phyloP scores from a whole-genome alignment of 2,888 invertebrate genomes.

The Digitonthophagus gazella region DNA sequence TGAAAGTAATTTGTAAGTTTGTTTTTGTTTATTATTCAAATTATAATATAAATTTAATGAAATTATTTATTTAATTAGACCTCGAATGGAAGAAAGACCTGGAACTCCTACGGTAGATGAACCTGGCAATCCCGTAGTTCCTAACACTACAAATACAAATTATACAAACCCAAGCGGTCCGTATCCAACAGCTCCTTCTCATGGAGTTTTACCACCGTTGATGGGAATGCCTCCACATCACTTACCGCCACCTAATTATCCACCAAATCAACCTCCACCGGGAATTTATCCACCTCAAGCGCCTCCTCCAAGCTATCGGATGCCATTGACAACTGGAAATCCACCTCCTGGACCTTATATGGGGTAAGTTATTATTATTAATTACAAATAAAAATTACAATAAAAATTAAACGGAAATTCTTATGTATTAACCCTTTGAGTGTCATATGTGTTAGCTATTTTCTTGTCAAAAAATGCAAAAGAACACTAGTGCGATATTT shows the following conservation, averaged over 20 bases:
- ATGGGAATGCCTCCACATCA: conserved; percentile 39
- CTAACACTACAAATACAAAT: conserved; percentile 11
- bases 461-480: too few species aligned
- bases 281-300: conserved; percentile 41
- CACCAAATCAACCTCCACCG: conserved; percentile 38
- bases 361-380: too few species aligned
- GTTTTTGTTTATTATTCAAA: background rate
- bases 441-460: too few species aligned
- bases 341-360: conserved; percentile 43
- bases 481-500: too few species aligned
- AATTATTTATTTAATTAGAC: conserved; percentile 21
- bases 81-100: conserved; percentile 59
- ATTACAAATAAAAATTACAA: too few species aligned
- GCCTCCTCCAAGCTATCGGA: conserved; percentile 47
- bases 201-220: conserved; percentile 40
- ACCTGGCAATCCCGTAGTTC: conserved; percentile 40
- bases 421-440: too few species aligned
- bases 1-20: conserved; percentile 22
- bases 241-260: conserved; percentile 38
- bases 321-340: conserved; percentile 47
- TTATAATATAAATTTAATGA: background rate
- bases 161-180: conserved; percentile 28
- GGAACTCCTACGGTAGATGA: conserved; percentile 73
- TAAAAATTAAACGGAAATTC: too few species aligned
- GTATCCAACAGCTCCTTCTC: conserved; percentile 35